A percentile compares a stretch with the other conserved stretches of the same genome.
These are phyloP conservation scores for Ciconia boyciana DNA, from an alignment of 2,113 vertebrate species.

Conservation along the genomic window DNA sequence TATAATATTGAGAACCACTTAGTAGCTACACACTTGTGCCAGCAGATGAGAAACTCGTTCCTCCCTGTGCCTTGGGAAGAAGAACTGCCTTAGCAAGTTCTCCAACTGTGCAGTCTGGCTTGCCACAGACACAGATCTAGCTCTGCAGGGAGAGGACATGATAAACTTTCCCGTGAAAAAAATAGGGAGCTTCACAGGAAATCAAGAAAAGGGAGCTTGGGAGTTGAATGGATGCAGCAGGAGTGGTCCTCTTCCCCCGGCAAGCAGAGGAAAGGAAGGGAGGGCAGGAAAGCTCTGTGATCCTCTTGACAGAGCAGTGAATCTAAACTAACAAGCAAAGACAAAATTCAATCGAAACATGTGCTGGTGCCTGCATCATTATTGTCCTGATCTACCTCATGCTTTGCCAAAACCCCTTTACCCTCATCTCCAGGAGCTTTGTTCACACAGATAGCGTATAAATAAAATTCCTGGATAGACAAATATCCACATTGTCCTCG, in stretches of 20 bases:
- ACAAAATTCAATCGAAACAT: conserved; percentile 26
- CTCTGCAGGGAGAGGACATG: not conserved
- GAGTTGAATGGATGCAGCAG: conserved; percentile 30
- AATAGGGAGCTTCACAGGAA: not conserved
- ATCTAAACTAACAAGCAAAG: conserved; percentile 45
- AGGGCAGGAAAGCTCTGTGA: not conserved
- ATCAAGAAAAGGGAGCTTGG: not conserved
- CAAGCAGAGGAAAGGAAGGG: not conserved
- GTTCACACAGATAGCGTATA: conserved; percentile 29
- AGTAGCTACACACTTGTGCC: not conserved
- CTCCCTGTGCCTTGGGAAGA: conserved; percentile 4
- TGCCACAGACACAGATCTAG: not conserved
- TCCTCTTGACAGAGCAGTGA: conserved; percentile 5
- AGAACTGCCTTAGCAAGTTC: conserved; percentile 48
- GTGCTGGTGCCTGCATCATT: conserved; percentile 32
- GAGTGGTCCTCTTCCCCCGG: not conserved
- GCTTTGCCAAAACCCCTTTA: conserved; percentile 44
- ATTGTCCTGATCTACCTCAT: conserved; percentile 33
- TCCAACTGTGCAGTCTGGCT: not conserved
- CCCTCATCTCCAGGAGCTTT: conserved; percentile 46
- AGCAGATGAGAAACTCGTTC: conserved; percentile 46
- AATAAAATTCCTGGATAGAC: conserved; percentile 57
- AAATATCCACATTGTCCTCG: conserved; percentile 41
- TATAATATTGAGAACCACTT: conserved; percentile 40
- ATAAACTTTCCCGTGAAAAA: not conserved